Percentiles rank a stretch among this genome's conserved stretches.
These are phyloP conservation scores for Drosophila anomelani DNA, from an alignment of 2,888 invertebrate genomes.

Conservation along the genomic window DNA sequence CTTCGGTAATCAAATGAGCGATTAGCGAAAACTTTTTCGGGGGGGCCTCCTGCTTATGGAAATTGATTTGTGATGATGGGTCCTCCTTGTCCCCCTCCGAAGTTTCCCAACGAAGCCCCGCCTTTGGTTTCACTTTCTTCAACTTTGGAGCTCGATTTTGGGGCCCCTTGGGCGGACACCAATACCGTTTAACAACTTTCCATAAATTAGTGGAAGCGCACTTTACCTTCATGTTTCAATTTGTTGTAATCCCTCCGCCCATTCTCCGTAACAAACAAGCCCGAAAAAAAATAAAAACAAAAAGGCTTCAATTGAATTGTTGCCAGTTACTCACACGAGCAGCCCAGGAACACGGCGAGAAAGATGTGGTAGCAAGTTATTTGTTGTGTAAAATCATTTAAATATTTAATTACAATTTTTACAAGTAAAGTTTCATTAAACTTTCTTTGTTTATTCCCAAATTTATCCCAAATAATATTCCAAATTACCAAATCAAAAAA, in stretches of 20 bases:
- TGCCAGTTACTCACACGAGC: conserved; percentile 5
- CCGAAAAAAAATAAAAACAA: conserved; percentile 9
- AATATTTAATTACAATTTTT: no score
- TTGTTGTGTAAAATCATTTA: no score
- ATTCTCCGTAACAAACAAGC: background rate
- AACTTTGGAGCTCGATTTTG: conserved; percentile 6
- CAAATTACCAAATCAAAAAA: no score
- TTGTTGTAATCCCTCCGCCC: conserved; percentile 19
- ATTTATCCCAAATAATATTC: no score
- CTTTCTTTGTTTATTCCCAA: no score
- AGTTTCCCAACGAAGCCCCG: conserved; percentile 1
- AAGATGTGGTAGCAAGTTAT: background rate
- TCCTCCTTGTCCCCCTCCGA: background rate
- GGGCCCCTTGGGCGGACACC: background rate
- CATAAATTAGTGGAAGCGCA: conserved; percentile 32
- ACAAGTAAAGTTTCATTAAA: no score
- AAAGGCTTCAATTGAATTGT: conserved; percentile 21
- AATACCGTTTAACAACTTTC: conserved; percentile 1
- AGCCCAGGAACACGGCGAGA: background rate
- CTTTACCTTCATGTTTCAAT: conserved; percentile 34
- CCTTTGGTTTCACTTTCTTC: conserved; percentile 5
- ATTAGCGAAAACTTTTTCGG: conserved; percentile 67
- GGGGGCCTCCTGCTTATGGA: conserved; percentile 26
- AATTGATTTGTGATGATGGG: conserved; percentile 38
- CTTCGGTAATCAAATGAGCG: conserved; percentile 77